These are phyloP conservation scores for Alentia gelatinosa DNA, from an alignment of 2,888 invertebrate species.

Conservation along the genomic window DNA sequence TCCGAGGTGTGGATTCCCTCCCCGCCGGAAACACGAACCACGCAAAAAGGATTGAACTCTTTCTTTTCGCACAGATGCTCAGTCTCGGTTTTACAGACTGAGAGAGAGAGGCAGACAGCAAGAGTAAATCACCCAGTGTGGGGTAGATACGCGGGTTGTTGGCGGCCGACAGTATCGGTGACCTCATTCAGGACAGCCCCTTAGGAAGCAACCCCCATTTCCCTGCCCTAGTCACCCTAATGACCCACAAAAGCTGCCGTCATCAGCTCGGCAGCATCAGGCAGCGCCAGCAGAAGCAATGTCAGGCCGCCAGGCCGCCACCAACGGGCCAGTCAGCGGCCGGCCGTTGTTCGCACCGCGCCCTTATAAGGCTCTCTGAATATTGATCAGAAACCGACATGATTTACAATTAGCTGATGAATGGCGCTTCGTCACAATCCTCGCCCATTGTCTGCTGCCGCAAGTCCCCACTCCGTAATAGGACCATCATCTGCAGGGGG, in stretches of 20 bases:
- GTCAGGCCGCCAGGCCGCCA: neutral
- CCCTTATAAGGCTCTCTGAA: conserved; percentile 24
- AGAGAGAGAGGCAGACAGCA: neutral
- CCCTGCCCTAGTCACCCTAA: neutral
- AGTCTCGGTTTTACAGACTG: neutral
- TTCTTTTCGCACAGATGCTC: neutral
- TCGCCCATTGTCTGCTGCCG: neutral
- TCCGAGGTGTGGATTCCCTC: neutral
- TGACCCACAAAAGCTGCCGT: neutral
- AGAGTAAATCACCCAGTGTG: too few relatives aligned
- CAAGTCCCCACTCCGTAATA: neutral
- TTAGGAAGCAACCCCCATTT: neutral
- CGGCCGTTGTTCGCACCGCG: neutral
- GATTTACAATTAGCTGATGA: conserved; percentile 37
- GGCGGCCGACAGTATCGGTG: neutral
- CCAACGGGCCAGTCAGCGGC: neutral
- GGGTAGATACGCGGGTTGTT: too few relatives aligned
- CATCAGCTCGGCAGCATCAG: neutral
- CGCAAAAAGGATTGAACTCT: too few relatives aligned
- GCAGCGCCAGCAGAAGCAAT: neutral
- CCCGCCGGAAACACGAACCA: neutral
- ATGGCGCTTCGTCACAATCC: neutral
- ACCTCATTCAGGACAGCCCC: conserved; percentile 5
- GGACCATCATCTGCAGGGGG: neutral
- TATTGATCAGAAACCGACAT: conserved; percentile 19